Conservation (phyloP, 2,888 invertebrate genomes). For the Sarcophaga caerulescens region DNA sequence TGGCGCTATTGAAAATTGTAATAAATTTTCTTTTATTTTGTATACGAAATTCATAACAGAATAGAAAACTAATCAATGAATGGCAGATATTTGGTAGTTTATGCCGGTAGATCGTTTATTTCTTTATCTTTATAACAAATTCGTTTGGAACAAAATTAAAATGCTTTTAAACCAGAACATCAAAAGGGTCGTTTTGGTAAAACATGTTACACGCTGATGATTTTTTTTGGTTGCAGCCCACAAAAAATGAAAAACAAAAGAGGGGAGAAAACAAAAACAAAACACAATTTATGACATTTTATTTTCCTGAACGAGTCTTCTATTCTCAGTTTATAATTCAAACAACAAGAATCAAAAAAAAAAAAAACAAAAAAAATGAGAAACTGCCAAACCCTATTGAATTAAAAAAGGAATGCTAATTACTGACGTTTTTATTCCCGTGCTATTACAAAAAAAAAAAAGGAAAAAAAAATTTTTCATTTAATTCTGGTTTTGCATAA, state of each 20-base stretch:
- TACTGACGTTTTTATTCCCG: slow-evolving; percentile 32
- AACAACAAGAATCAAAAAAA: neutral
- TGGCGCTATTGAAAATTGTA: neutral
- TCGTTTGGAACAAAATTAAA: slow-evolving; percentile 5
- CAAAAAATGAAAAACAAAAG: slow-evolving; percentile 28
- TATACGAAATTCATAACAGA: slow-evolving; percentile 55
- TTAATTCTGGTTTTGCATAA: slow-evolving; percentile 4
- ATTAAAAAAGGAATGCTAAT: slow-evolving; percentile 56
- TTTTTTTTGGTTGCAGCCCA: slow-evolving; percentile 60
- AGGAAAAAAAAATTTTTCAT: neutral
- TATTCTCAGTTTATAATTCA: slow-evolving; percentile 22
- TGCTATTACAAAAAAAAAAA: neutral
- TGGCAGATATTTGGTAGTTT: slow-evolving; percentile 32
- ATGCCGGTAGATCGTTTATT: slow-evolving; percentile 14
- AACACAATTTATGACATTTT: slow-evolving; percentile 58
- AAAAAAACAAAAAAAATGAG: slow-evolving; percentile 34
- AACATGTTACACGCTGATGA: slow-evolving; percentile 64
- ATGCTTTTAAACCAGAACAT: slow-evolving; percentile 42
- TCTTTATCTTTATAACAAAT: neutral
- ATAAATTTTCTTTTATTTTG: slow-evolving; percentile 25
- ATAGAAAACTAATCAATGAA: neutral
- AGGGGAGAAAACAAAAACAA: slow-evolving; percentile 31
- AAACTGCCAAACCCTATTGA: slow-evolving; percentile 12
- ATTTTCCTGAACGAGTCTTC: slow-evolving; percentile 13
- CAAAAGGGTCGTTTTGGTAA: slow-evolving; percentile 60